Conservation (phyloP, 2,888 invertebrate species). For the Rhagophthalmus giganteus region DNA sequence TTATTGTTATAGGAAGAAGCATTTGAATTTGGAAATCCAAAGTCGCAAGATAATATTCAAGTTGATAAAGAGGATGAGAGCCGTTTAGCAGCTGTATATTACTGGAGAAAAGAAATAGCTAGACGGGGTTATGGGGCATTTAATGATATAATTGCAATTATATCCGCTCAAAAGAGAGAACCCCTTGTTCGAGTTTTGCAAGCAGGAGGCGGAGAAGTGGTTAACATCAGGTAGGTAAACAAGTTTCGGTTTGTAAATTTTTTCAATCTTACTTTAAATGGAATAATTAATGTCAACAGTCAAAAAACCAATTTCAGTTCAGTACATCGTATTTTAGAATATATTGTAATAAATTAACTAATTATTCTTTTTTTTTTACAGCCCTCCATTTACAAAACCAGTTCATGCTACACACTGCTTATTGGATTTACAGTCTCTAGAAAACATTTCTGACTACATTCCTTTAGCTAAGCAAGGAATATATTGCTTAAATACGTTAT, state of each 20-base stretch:
- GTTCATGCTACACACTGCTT: slow-evolving; percentile 72
- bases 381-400: slow-evolving; percentile 61
- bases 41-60: slow-evolving; percentile 58
- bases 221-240: slow-evolving; percentile 63
- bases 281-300: no score
- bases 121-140: slow-evolving; percentile 54
- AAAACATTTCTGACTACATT: slow-evolving; percentile 43
- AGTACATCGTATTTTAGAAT: no score
- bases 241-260: no score
- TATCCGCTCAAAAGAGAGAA: slow-evolving; percentile 62
- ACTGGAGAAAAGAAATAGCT: slow-evolving; percentile 68
- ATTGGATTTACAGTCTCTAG: slow-evolving; percentile 59
- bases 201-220: slow-evolving; percentile 76
- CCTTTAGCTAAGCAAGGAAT: slow-evolving; percentile 50
- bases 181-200: slow-evolving; percentile 70
- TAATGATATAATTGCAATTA: slow-evolving; percentile 60
- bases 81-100: slow-evolving; percentile 63
- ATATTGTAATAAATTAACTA: no score
- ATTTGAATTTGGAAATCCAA: slow-evolving; percentile 84
- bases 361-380: slow-evolving; percentile 48
- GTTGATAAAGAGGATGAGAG: slow-evolving; percentile 50
- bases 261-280: no score
- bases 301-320: no score
- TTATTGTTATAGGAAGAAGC: slow-evolving; percentile 68
- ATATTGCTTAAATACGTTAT: slow-evolving; percentile 48